These are phyloP conservation scores for Acanthopleura granulata DNA, from an alignment of 2,888 invertebrate genomes.

Conservation along the genomic window DNA sequence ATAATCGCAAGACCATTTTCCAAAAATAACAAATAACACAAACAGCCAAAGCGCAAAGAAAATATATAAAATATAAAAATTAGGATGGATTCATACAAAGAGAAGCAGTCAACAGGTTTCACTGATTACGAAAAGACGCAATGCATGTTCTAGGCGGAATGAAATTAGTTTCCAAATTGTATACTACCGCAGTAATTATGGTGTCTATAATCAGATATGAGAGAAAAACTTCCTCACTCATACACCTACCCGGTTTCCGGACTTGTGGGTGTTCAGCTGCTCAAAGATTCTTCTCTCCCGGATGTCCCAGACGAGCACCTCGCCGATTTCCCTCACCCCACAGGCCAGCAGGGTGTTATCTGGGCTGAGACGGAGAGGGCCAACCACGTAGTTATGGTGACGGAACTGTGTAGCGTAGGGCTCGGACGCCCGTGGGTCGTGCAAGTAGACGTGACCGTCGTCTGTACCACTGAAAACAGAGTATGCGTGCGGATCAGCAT, in stretches of 20 bases:
- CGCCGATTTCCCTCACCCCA: neutral
- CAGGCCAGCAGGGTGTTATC: neutral
- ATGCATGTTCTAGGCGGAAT: too few relatives aligned
- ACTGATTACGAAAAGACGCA: too few relatives aligned
- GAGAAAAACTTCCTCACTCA: too few relatives aligned
- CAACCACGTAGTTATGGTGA: neutral
- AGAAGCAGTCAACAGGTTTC: too few relatives aligned
- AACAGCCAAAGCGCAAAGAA: too few relatives aligned
- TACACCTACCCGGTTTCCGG: neutral
- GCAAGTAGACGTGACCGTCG: neutral
- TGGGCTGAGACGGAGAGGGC: neutral
- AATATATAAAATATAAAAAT: too few relatives aligned
- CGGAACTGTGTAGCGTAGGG: neutral
- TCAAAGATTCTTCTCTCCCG: conserved; percentile 1
- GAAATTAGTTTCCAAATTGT: too few relatives aligned
- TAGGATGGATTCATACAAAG: too few relatives aligned
- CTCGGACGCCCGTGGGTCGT: neutral
- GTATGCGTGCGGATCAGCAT: neutral
- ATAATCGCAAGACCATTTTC: too few relatives aligned
- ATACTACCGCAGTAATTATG: too few relatives aligned
- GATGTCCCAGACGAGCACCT: conserved; percentile 1
- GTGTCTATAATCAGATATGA: too few relatives aligned
- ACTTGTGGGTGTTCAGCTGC: neutral
- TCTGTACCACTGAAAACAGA: neutral
- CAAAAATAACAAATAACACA: too few relatives aligned